Evolutionary conservation across 2,113 vertebrate species (phyloP).

Genomic region (Eonycteris spelaea): DNA sequence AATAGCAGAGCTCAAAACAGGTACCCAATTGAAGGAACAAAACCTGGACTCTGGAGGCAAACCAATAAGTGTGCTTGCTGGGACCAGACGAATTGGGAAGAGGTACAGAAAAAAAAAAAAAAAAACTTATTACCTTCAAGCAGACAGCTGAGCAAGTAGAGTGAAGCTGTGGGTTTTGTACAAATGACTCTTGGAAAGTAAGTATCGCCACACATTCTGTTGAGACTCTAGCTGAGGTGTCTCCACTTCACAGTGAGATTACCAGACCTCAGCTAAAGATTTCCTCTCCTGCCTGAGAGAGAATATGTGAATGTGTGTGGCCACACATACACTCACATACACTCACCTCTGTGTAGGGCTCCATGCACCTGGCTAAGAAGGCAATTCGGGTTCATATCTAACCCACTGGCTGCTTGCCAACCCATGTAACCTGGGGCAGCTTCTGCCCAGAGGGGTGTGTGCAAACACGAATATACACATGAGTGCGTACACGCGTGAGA

Average conservation of each 20-base stretch:
- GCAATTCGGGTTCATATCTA: background rate
- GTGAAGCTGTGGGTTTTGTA: slow-evolving; percentile 55
- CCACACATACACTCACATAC: too few relatives aligned
- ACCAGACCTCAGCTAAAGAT: background rate
- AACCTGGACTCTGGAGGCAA: background rate
- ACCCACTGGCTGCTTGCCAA: background rate
- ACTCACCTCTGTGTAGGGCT: background rate
- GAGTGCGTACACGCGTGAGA: accelerated
- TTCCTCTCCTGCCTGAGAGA: background rate
- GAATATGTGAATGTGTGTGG: too few relatives aligned
- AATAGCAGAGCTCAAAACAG: background rate
- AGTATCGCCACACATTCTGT: background rate
- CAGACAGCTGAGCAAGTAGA: slow-evolving; percentile 26
- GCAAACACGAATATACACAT: background rate
- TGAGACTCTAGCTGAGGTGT: background rate
- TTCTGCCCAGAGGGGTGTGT: background rate
- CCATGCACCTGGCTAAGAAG: background rate
- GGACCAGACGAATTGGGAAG: background rate
- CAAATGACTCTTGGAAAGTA: slow-evolving; percentile 42
- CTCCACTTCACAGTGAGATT: background rate
- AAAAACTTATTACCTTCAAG: slow-evolving; percentile 35
- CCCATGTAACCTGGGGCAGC: background rate
- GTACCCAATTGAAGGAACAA: background rate
- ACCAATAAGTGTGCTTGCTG: background rate
- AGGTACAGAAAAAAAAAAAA: background rate